Percentiles rank a stretch among this genome's conserved stretches.
Evolutionary conservation across 2,888 invertebrate species (phyloP).

Genomic region (Temnothorax ravouxi): DNA sequence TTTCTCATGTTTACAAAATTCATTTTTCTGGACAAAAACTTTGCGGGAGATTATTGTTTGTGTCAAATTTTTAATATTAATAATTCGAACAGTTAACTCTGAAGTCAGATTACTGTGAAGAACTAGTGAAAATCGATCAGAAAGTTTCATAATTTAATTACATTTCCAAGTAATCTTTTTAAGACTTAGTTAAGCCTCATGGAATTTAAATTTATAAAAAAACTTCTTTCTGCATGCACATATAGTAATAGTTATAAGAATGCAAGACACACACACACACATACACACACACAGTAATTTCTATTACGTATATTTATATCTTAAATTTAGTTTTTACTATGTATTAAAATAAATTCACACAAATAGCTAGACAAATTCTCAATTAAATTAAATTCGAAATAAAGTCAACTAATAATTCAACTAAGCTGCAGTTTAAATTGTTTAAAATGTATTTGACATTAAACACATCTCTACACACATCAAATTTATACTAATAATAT

Average conservation of each 20-base stretch:
- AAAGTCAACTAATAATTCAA: not conserved
- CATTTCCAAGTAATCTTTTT: not conserved
- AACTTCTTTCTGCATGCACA: not conserved
- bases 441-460: not conserved
- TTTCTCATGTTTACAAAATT: too few relatives aligned
- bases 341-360: not conserved
- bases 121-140: not conserved
- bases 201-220: not conserved
- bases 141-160: slow-evolving; percentile 15
- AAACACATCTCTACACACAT: not conserved
- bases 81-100: not conserved
- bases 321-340: not conserved
- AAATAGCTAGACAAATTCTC: not conserved
- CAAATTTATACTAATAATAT: not conserved
- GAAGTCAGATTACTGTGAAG: not conserved
- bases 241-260: not conserved
- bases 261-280: too few relatives aligned
- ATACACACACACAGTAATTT: too few relatives aligned
- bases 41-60: not conserved
- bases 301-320: not conserved
- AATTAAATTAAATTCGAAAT: slow-evolving; percentile 10
- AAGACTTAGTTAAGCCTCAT: not conserved
- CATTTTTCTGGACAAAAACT: not conserved
- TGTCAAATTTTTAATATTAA: not conserved
- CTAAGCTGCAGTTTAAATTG: not conserved